These are phyloP conservation scores for Nebria brevicollis DNA, from an alignment of 2,888 invertebrate species.

Conservation along the genomic window DNA sequence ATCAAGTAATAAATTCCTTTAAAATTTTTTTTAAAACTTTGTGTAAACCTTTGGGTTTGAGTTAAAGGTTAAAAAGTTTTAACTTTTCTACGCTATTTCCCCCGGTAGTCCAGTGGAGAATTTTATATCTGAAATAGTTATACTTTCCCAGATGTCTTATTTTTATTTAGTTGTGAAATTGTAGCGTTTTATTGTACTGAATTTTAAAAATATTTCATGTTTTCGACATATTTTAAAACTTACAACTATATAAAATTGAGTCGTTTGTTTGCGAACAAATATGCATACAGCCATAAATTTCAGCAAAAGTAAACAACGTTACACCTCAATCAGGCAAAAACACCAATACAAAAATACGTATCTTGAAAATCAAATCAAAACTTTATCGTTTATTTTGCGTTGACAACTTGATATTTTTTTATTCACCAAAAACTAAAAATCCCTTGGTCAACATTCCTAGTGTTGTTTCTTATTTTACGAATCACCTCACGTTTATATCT, in stretches of 20 bases:
- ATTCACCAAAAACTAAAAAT: neutral
- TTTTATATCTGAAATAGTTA: conserved; percentile 15
- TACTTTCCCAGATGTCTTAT: neutral
- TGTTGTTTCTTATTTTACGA: neutral
- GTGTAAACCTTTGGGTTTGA: neutral
- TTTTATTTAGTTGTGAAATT: neutral
- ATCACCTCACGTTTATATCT: neutral
- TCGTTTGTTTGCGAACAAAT: neutral
- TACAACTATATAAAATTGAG: neutral
- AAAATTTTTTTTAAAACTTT: conserved; percentile 3
- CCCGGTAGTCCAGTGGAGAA: neutral
- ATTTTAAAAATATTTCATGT: neutral
- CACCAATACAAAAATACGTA: no score
- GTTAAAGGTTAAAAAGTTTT: conserved; percentile 24
- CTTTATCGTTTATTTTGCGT: no score
- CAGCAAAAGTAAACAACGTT: no score
- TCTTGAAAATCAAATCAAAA: no score
- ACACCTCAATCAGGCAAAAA: no score
- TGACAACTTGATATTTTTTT: no score
- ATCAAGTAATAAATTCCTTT: neutral
- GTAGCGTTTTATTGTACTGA: neutral
- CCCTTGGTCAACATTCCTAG: neutral
- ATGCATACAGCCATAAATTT: neutral
- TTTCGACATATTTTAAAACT: neutral
- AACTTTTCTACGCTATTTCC: conserved; percentile 24